phyloP scores from a whole-genome alignment of 2,797 vertebrate species.

The Sphenodon punctatus region DNA sequence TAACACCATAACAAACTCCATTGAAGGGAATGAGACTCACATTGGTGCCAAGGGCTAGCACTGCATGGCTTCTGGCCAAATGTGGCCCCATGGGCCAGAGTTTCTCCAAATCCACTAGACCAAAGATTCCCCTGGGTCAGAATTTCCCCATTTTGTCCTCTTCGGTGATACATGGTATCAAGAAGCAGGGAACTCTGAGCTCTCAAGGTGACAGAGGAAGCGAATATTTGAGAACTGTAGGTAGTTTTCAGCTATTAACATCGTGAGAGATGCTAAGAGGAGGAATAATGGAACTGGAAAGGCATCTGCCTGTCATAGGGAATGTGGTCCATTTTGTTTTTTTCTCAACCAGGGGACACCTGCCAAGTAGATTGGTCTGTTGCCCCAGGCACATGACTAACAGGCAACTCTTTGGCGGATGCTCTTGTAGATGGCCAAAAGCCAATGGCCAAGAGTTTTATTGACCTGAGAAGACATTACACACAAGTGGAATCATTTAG shows the following conservation, averaged over 20 bases:
- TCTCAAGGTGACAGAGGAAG: neutral
- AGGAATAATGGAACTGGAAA: neutral
- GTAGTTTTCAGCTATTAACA: neutral
- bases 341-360: neutral
- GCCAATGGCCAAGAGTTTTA: neutral
- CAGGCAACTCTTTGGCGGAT: neutral
- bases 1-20: too few species aligned
- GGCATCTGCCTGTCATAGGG: neutral
- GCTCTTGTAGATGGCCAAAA: accelerated
- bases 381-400: accelerated
- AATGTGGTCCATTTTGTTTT: neutral
- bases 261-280: conserved; percentile 12
- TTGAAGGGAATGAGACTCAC: too few species aligned
- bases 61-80: too few species aligned
- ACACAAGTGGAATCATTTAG: accelerated
- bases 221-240: neutral
- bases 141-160: accelerated
- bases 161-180: conserved; percentile 1
- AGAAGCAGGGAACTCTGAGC: neutral
- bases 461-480: neutral
- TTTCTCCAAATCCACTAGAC: too few species aligned
- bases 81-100: too few species aligned
- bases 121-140: too few species aligned
- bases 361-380: neutral
- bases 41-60: too few species aligned